Percentiles rank a stretch among this genome's conserved stretches.
Conservation (phyloP, 2,113 vertebrate species). For the Alces alces region DNA sequence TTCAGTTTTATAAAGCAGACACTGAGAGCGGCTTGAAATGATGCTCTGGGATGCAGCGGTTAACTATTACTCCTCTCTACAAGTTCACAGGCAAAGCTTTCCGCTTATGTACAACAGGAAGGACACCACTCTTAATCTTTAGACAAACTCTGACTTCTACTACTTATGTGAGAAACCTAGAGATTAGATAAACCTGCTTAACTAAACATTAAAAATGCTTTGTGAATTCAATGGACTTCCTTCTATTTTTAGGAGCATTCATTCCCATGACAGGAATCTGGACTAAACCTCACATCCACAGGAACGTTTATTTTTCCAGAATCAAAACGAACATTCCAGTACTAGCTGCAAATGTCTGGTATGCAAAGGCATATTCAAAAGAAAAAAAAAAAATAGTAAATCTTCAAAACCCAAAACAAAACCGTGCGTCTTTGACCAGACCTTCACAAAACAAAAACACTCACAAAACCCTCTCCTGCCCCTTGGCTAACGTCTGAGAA, state of each 20-base stretch:
- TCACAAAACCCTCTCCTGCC: background rate
- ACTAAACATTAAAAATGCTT: background rate
- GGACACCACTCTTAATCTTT: background rate
- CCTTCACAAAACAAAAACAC: background rate
- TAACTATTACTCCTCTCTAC: background rate
- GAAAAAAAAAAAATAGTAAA: background rate
- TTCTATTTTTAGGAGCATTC: background rate
- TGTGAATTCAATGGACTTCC: background rate
- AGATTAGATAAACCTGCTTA: background rate
- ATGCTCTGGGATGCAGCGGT: background rate
- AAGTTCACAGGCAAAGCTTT: background rate
- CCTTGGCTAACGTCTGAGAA: background rate
- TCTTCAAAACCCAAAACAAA: background rate
- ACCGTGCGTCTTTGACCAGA: background rate
- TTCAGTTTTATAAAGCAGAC: background rate
- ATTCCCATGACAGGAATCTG: background rate
- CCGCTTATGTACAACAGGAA: background rate
- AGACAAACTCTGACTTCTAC: background rate
- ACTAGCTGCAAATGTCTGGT: background rate
- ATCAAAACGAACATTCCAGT: background rate
- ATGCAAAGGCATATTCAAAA: background rate
- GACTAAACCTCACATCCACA: background rate
- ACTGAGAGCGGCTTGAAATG: background rate
- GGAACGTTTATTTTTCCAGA: background rate
- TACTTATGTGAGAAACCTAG: background rate